A percentile compares a stretch with the other conserved stretches of the same genome.
Conservation (phyloP, 2,113 vertebrate genomes). For the Prietella phreatophila region DNA sequence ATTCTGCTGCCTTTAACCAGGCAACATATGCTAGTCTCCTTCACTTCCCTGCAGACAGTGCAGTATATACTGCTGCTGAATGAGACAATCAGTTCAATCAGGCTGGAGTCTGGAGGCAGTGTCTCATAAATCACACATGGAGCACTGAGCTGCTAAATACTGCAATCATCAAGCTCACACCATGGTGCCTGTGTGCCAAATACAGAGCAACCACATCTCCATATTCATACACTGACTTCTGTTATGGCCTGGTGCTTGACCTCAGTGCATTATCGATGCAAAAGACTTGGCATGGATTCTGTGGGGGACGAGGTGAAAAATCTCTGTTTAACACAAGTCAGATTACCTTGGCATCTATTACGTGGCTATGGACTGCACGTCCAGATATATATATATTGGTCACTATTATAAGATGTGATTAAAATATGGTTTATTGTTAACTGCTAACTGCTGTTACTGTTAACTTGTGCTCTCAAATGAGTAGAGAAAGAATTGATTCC, state of each 20-base stretch:
- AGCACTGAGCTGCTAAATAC: slow-evolving; percentile 37
- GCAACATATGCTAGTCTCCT: slow-evolving; percentile 3
- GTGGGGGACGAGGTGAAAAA: slow-evolving; percentile 28
- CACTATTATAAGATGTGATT: background rate
- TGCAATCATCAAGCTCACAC: slow-evolving; percentile 39
- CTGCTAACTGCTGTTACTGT: background rate
- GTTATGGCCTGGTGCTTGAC: slow-evolving; percentile 33
- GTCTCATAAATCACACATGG: slow-evolving; percentile 49
- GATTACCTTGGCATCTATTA: slow-evolving; percentile 1
- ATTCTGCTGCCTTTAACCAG: slow-evolving; percentile 19
- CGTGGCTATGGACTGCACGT: background rate
- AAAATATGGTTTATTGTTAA: background rate
- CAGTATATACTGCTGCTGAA: slow-evolving; percentile 29
- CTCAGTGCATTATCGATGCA: slow-evolving; percentile 40
- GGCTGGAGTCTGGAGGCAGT: slow-evolving; percentile 24
- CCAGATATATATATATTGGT: slow-evolving; percentile 9
- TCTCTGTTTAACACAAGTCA: background rate
- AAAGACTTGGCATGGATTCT: slow-evolving; percentile 30
- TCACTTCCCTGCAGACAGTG: slow-evolving; percentile 7
- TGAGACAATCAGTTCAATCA: slow-evolving; percentile 53
- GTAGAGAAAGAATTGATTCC: slow-evolving; percentile 7
- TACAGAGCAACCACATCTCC: slow-evolving; percentile 32
- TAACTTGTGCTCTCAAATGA: background rate
- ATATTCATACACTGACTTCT: slow-evolving; percentile 45
- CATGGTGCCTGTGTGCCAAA: background rate